Evolutionary conservation across 2,113 vertebrate genomes (phyloP).

Genomic region (Macrotis lagotis): DNA sequence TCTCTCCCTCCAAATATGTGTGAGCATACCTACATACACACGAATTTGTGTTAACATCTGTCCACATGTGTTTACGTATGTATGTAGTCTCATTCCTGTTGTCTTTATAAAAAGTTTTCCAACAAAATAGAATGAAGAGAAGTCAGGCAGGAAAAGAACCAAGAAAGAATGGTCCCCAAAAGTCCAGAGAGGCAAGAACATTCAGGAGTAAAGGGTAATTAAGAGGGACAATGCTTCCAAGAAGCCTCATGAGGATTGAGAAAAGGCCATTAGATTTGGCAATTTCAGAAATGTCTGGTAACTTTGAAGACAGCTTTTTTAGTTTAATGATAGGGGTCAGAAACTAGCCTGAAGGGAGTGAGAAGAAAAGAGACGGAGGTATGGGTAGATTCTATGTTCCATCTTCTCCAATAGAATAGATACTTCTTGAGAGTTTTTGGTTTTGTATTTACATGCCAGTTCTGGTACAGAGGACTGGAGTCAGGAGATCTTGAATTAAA

Average conservation of each 20-base stretch:
- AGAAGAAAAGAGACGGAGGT: not conserved
- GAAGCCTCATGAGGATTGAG: not conserved
- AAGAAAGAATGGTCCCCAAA: not conserved
- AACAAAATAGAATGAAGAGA: not conserved
- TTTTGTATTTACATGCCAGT: not conserved
- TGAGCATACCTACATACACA: too few relatives aligned
- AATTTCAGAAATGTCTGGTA: not conserved
- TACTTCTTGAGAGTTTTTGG: not conserved
- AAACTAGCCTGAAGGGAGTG: not conserved
- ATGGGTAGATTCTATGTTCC: not conserved
- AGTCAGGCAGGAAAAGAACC: not conserved
- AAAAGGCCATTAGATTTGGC: not conserved
- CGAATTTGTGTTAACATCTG: too few relatives aligned
- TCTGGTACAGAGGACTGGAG: not conserved
- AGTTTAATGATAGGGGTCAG: not conserved
- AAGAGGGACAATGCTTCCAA: not conserved
- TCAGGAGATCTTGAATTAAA: not conserved
- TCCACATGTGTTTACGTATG: too few relatives aligned
- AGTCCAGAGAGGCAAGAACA: not conserved
- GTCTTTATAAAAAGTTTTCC: too few relatives aligned
- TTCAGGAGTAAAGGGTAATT: not conserved
- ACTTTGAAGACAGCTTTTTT: not conserved
- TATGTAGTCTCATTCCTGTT: too few relatives aligned
- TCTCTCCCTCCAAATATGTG: too few relatives aligned
- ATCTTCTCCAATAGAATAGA: not conserved